Evolutionary conservation across 2,797 vertebrate genomes (phyloP).

Genomic region (Lagodon rhomboides): DNA sequence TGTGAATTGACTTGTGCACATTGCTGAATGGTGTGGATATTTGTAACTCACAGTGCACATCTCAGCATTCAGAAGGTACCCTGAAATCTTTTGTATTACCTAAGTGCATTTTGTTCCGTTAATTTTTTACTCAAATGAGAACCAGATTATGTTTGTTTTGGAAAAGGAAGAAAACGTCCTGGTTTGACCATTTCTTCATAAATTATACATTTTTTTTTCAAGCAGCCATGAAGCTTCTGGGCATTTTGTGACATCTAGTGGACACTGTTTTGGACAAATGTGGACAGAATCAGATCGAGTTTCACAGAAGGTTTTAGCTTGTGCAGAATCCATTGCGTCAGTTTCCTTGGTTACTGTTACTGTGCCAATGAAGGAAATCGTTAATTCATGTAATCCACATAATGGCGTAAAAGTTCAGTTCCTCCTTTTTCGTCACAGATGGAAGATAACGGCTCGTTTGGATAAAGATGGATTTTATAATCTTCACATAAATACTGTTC

Average conservation of each 20-base stretch:
- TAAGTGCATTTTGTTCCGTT: neutral
- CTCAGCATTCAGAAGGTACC: neutral
- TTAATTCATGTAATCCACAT: constrained; percentile 77
- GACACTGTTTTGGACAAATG: constrained; percentile 11
- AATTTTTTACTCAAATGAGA: constrained; percentile 51
- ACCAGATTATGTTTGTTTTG: constrained; percentile 39
- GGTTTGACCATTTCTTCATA: neutral
- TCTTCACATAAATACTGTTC: constrained; percentile 72
- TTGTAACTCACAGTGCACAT: neutral
- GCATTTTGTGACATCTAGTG: constrained; percentile 60
- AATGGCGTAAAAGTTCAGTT: constrained; percentile 59
- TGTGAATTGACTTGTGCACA: constrained; percentile 4
- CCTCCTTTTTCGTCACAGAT: constrained; percentile 53
- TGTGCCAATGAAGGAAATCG: constrained; percentile 37
- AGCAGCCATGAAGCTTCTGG: neutral
- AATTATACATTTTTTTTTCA: neutral
- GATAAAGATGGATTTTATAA: constrained; percentile 58
- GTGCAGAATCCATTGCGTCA: constrained; percentile 1
- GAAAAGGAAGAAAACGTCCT: neutral
- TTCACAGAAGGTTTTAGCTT: neutral
- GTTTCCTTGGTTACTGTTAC: constrained; percentile 13
- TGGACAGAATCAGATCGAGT: constrained; percentile 3
- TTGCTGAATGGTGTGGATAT: constrained; percentile 28
- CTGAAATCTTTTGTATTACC: neutral
- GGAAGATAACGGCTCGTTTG: constrained; percentile 60